A percentile compares a stretch with the other conserved stretches of the same genome.
Conservation (phyloP, 1,140 invertebrate species). For the Zaprionus gabonicus region DNA sequence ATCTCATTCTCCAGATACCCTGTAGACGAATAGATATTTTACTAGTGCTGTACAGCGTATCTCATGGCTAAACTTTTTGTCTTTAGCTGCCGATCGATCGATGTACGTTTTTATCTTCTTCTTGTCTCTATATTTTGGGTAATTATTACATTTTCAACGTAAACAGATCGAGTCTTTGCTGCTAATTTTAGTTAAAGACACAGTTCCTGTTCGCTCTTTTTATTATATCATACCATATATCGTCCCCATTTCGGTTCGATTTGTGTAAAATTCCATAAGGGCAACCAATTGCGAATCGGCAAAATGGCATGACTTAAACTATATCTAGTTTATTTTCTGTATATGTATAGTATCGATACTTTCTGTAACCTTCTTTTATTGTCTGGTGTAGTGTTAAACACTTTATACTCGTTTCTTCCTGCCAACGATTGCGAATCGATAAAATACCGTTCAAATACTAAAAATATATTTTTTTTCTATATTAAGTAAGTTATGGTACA, state of each 20-base stretch:
- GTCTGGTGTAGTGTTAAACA: too few relatives aligned
- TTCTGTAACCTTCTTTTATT: too few relatives aligned
- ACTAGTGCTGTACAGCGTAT: background rate
- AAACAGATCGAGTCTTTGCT: conserved; percentile 49
- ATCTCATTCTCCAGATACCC: background rate
- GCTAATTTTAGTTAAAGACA: conserved; percentile 67
- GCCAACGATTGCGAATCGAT: too few relatives aligned
- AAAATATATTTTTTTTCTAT: too few relatives aligned
- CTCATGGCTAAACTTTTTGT: conserved; percentile 10
- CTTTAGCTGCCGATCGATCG: background rate
- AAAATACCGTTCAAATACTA: too few relatives aligned
- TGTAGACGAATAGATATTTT: background rate
- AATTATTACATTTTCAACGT: conserved; percentile 71
- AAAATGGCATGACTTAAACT: background rate
- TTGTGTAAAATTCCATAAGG: conserved; percentile 3
- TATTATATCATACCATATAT: background rate
- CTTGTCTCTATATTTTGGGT: conserved; percentile 45
- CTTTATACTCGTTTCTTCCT: too few relatives aligned
- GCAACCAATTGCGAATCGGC: background rate
- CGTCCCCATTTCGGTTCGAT: conserved; percentile 41
- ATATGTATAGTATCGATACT: too few relatives aligned
- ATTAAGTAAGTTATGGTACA: background rate
- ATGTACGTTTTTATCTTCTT: conserved; percentile 7
- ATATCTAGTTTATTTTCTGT: background rate
- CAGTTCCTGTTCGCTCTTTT: conserved; percentile 39